Evolutionary conservation across 1,140 invertebrate species (phyloP).

Genomic region (Pomacea maculata): DNA sequence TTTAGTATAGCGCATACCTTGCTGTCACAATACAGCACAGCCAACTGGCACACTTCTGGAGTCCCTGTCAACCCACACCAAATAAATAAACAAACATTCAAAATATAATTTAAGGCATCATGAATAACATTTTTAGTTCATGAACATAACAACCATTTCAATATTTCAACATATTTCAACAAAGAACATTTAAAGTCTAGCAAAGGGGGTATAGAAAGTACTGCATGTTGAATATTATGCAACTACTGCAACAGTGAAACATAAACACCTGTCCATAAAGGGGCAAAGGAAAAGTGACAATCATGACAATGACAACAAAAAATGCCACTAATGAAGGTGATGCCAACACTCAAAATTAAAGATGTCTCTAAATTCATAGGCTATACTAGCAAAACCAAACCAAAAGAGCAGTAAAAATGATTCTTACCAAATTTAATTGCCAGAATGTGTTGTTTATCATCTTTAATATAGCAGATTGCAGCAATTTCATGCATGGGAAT

Average conservation of each 20-base stretch:
- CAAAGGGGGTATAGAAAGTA: no score
- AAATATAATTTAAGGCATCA: no score
- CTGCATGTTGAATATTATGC: no score
- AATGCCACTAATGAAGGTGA: background rate
- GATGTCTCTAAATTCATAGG: background rate
- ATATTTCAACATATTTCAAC: no score
- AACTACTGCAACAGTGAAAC: no score
- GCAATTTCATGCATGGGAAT: constrained; percentile 63
- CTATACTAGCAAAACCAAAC: background rate
- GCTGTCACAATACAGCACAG: constrained; percentile 55
- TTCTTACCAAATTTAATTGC: constrained; percentile 62
- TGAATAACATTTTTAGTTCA: no score
- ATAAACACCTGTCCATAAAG: no score
- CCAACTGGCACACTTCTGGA: constrained; percentile 55
- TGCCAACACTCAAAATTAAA: background rate
- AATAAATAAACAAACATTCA: constrained; percentile 1
- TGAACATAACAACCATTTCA: no score
- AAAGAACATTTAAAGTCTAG: no score
- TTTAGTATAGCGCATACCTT: constrained; percentile 36
- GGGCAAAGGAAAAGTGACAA: no score
- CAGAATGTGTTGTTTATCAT: constrained; percentile 60
- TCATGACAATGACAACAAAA: no score
- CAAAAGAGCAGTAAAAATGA: background rate
- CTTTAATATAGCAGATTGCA: constrained; percentile 63
- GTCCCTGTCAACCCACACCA: constrained; percentile 41